Base-by-base conservation (phyloP, 2,113 vertebrate species). In the Channa maculata region DNA sequence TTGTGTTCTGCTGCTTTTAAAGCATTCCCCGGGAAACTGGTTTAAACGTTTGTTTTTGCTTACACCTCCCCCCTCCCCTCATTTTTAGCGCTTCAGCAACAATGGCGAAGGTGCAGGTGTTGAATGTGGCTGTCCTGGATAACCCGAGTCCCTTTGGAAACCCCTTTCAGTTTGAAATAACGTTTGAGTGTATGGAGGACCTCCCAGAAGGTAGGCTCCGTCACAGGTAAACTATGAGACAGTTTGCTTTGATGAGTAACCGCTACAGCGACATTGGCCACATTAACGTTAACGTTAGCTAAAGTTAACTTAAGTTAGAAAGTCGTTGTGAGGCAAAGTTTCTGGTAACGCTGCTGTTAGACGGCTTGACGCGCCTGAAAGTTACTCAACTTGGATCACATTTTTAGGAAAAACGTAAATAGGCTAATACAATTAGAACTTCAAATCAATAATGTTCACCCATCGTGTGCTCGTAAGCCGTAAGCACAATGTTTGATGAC, bases 141-240 rank as follows among this genome's bases (percentile, higher is more conserved):
- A 98, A 98, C 86, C 97, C 97, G 39, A 96, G 96, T 75, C 96
- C 94, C 0, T 98, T 98, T 83, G 91, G 95, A 83, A 97, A 96
- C 87, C 97, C 97, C 0, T 97, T 98, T 81, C 97, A 97, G 87
- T 98, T 98, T 86, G 96, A 98, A 88, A 95, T 97, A 76, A 97
- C 96, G 2, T 98, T 98, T 84, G 97, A 98, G 80, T 98, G 96
- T 82, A 96, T 87, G 93, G 97, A 98, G 75, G 95, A 96, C 83
- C 93, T 98, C 48, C 94, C 94, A 0, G 96, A 97, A 86, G 97
- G 97, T 97, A 83, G 89, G 94, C 24, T 24, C 15, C 8, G 8
- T 12, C 5, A 3, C 7, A 14, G 3, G 5, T 38, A 48, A n/a
- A 9, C 33, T 38, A 6, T 5, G 8, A 54, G 24, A 24, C 24